Evolutionary conservation across 2,888 invertebrate species (phyloP).

Genomic region (Drosophila nigricruria): DNA sequence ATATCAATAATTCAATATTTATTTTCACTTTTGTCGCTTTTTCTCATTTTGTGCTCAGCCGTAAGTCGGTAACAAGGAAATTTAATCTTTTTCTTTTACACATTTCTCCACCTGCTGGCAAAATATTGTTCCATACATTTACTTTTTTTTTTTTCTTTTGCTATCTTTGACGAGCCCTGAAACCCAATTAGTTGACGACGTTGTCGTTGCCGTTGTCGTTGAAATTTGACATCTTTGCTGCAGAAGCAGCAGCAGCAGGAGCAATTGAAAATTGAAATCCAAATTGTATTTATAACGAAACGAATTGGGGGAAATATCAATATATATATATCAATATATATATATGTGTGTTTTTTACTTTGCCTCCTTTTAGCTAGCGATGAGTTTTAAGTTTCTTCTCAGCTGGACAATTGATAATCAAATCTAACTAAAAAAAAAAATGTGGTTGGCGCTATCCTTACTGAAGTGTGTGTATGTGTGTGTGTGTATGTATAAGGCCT

Average conservation of each 20-base stretch:
- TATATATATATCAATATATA: conserved; percentile 2
- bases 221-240: conserved; percentile 64
- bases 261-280: conserved; percentile 63
- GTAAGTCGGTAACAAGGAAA: conserved; percentile 72
- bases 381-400: conserved; percentile 27
- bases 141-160: conserved; percentile 3
- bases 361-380: not conserved
- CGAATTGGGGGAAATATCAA: conserved; percentile 36
- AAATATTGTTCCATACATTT: conserved; percentile 27
- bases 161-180: conserved; percentile 54
- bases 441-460: conserved; percentile 1
- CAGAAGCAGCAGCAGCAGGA: conserved; percentile 21
- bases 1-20: conserved; percentile 79
- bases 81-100: conserved; percentile 71
- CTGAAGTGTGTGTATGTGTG: conserved; percentile 10
- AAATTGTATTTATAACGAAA: conserved; percentile 69
- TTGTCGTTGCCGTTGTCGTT: conserved; percentile 57
- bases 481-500: conserved; percentile 23
- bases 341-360: not conserved
- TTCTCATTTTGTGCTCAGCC: conserved; percentile 55
- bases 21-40: conserved; percentile 62
- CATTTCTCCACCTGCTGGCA: conserved; percentile 54
- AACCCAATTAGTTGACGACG: conserved; percentile 74
- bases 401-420: conserved; percentile 58
- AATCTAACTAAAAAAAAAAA: conserved; percentile 40